Evolutionary conservation across 2,888 invertebrate genomes (phyloP).

Genomic region (Sipunculus nudus): DNA sequence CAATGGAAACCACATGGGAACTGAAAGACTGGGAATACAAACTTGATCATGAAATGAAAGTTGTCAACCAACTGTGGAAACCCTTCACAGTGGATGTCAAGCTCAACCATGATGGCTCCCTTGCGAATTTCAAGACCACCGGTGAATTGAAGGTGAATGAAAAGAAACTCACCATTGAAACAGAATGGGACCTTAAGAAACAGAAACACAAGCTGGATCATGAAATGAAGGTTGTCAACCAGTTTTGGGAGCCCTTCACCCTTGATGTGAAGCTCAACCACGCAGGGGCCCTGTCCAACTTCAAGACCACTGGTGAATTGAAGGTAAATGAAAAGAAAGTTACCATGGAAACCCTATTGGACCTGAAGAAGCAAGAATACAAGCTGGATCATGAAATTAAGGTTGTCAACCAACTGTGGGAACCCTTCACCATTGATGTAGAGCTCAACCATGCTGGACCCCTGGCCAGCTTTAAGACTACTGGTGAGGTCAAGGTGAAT

Average conservation of each 20-base stretch:
- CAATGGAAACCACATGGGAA: no score
- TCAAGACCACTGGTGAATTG: slow-evolving; percentile 13
- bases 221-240: no score
- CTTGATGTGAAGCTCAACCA: slow-evolving; percentile 14
- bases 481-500: slow-evolving; percentile 36
- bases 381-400: no score
- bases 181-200: not conserved
- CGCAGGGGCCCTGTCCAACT: slow-evolving; percentile 14
- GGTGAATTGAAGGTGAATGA: not conserved
- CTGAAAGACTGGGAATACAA: no score
- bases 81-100: slow-evolving; percentile 5
- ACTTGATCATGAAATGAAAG: no score
- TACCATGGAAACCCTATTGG: no score
- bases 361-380: no score
- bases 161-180: not conserved
- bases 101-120: slow-evolving; percentile 6
- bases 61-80: no score
- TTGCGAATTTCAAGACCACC: slow-evolving; percentile 13
- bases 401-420: no score
- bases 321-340: no score
- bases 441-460: slow-evolving; percentile 42
- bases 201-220: no score
- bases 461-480: slow-evolving; percentile 39
- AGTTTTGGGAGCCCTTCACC: no score
- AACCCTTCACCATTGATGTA: slow-evolving; percentile 37